These are phyloP conservation scores for Cerastis leucographa DNA, from an alignment of 2,888 invertebrate genomes.

Conservation along the genomic window DNA sequence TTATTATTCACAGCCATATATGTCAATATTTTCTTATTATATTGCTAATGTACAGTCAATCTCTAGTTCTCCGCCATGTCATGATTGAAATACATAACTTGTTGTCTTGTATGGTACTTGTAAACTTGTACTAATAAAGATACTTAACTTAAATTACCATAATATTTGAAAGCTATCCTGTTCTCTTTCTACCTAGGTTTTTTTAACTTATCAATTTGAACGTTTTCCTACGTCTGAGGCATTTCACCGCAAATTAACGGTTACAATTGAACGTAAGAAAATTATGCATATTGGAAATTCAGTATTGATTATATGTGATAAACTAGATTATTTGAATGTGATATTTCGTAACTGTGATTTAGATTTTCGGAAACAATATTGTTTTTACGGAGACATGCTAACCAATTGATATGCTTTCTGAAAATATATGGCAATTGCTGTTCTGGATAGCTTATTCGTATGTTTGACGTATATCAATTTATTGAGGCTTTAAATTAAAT, in stretches of 20 bases:
- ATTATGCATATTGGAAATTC: background rate
- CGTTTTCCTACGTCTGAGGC: background rate
- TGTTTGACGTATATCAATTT: background rate
- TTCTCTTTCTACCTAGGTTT: background rate
- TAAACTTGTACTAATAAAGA: background rate
- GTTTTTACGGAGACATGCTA: too few relatives aligned
- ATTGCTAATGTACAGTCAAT: background rate
- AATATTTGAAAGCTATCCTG: background rate
- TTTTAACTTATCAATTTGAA: background rate
- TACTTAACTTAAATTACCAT: background rate
- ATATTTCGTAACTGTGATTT: conserved; percentile 9
- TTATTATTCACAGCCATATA: background rate
- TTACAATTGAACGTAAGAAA: background rate
- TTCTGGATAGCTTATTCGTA: background rate
- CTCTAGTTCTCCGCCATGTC: background rate
- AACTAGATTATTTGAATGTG: background rate
- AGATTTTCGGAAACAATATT: background rate
- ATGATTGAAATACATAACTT: background rate
- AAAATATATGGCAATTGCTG: background rate
- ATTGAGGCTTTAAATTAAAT: background rate
- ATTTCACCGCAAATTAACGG: background rate
- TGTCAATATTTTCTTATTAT: background rate
- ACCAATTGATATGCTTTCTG: background rate
- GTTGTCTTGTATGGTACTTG: too few relatives aligned
- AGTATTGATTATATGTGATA: conserved; percentile 17